These are phyloP conservation scores for Dasyornis broadbenti DNA, from an alignment of 2,113 vertebrate genomes.

Conservation along the genomic window DNA sequence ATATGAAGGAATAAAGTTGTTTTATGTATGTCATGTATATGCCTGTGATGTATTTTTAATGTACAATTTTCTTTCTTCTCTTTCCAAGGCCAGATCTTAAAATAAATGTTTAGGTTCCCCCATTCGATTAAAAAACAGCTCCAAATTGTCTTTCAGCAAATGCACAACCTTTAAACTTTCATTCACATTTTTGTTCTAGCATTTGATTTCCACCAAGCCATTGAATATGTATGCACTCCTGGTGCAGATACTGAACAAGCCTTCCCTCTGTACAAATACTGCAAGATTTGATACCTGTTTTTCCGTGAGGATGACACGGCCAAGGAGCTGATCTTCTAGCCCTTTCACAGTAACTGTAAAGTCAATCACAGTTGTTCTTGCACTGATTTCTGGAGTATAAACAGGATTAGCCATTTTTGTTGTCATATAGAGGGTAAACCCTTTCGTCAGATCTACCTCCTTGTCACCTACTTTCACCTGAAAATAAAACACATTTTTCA, in stretches of 20 bases:
- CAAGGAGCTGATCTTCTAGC: slow-evolving; percentile 84
- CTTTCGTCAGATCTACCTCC: slow-evolving; percentile 78
- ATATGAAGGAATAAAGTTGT: background rate
- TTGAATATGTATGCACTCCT: background rate
- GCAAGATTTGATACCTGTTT: slow-evolving; percentile 69
- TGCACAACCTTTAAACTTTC: background rate
- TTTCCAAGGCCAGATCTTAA: slow-evolving; percentile 24
- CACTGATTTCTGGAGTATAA: slow-evolving; percentile 83
- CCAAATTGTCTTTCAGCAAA: background rate
- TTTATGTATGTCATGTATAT: background rate
- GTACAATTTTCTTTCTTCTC: background rate
- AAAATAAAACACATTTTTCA: background rate
- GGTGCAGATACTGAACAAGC: background rate
- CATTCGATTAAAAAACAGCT: background rate
- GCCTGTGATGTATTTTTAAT: slow-evolving; percentile 50
- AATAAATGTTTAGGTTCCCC: background rate
- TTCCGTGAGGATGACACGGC: slow-evolving; percentile 81
- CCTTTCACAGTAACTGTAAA: slow-evolving; percentile 83
- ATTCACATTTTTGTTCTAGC: background rate
- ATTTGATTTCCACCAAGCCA: background rate
- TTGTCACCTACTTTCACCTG: slow-evolving; percentile 86
- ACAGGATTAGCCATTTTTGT: slow-evolving; percentile 84
- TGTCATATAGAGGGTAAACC: slow-evolving; percentile 81
- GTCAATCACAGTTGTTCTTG: slow-evolving; percentile 80
- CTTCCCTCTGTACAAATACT: background rate